Evolutionary conservation across 1,140 invertebrate genomes (phyloP), one percentile per base, ranked within the genome.

Genomic region (Brachionus sp.): DNA sequence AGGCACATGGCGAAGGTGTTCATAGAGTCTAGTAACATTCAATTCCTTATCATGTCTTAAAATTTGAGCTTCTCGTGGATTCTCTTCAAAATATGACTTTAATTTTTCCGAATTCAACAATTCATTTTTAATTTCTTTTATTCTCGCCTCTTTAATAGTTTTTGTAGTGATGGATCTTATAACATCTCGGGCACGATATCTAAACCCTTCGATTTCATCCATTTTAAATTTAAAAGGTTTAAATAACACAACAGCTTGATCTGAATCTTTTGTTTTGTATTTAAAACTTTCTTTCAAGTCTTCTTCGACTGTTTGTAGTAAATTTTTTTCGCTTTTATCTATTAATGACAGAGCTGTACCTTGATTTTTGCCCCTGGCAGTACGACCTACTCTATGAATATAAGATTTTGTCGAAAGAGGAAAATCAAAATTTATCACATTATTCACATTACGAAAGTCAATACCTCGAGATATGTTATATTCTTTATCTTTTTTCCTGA

Each of bases 391-490:
- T 86, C 97, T 90, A 88, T 98, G 97, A 84, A 98, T 93, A 86
- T 98, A 99, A 0, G 95, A 93, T 84, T 92, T 93, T 0, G 94
- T 91, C 87, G 94, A 93, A 0, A 91, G 87, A 0, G 97, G 97
- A 89, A 98, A 98, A 88, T 99, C 97, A 90, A 98, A 98, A 89
- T 99, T 99, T 44, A 99, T 94, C 0, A 99, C 95, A 90, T 98
- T 98, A 0, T 95, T 93, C 0, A 99, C 96, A 89, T 93, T 94
- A 86, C 98, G 95, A 88, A 99, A 99, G 90, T 99, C 97, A 84
- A 99, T 97, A 25, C 97, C 97, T 83, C 97, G 91, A 25, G 95
- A 95, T 13, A 98, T 85, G 2, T 96, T 91, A 86, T 93, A 66
- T 44, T 80, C 77, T 62, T 80, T 90, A 2, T 90, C 89, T 83